Percentiles rank a stretch among this genome's conserved stretches.
Evolutionary conservation across 2,888 invertebrate genomes (phyloP).

Genomic region (Pristionchus entomophagus): DNA sequence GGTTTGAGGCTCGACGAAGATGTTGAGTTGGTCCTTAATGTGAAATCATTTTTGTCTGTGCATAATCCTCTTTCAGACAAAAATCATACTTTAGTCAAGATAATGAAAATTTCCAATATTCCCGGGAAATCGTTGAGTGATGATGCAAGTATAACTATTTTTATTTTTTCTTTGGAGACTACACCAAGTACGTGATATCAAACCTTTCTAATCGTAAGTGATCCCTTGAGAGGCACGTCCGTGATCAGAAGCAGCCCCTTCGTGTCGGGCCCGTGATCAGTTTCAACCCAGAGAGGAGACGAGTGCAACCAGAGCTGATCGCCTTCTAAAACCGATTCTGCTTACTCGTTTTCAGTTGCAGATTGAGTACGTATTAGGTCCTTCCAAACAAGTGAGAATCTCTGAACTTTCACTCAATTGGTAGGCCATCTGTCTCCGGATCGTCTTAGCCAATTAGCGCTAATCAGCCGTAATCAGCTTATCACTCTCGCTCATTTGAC

Average conservation of each 20-base stretch:
- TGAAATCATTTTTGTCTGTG: background rate
- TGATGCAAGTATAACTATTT: no score
- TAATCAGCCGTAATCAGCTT: background rate
- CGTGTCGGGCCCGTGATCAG: conserved; percentile 60
- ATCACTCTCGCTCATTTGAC: conserved; percentile 31
- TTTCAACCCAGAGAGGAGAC: conserved; percentile 69
- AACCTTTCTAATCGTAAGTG: conserved; percentile 53
- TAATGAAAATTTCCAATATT: background rate
- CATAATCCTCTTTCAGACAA: no score
- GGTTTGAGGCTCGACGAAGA: conserved; percentile 62
- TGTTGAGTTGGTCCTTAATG: conserved; percentile 50
- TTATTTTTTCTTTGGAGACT: background rate
- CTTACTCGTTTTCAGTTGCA: no score
- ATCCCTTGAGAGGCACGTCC: conserved; percentile 62
- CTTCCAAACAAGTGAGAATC: background rate
- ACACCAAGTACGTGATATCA: background rate
- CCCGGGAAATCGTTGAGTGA: background rate
- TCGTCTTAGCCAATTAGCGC: conserved; percentile 22
- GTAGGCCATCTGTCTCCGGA: conserved; percentile 5
- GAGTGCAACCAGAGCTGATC: conserved; percentile 56
- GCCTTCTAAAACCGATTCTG: conserved; percentile 43
- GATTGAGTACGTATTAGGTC: no score
- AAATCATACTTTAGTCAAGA: no score
- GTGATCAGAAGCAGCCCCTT: conserved; percentile 61
- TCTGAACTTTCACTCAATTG: background rate